Base-by-base conservation (phyloP, 2,888 invertebrate species). In the Standfussiana lucernea region DNA sequence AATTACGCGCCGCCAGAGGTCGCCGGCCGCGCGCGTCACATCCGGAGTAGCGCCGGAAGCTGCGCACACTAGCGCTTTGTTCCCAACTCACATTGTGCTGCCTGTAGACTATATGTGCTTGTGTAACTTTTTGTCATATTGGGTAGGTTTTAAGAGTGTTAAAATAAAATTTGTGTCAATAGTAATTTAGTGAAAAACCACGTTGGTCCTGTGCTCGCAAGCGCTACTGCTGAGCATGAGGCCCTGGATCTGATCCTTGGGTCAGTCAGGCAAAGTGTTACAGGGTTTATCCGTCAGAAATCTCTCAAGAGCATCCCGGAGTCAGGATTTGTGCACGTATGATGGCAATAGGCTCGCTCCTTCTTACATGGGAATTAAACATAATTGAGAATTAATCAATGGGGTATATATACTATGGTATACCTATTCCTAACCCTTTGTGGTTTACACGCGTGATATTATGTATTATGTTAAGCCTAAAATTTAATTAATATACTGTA, bases 1-100 rank as follows among this genome's bases (percentile, higher is more conserved):
- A 90, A 91, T 90, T 88, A 87, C 90, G 84, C 82, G 80, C 75
- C 85, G 82, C 82, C 79, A 87, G 91, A 89, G 90, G 91, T 87
- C 90, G 89, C 87, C 83, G 71, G 88, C 84, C 83, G 75, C 75
- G 82, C 85, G 86, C 86, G 87, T 88, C 89, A 85, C 90, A 88
- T 91, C 91, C 93, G 91, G 75, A 78, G 86, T 82, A 86, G 85
- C 89, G 85, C 88, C 90, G 93, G 92, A 92, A 86, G 85, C 87
- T 86, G 88, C 89, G 89, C 90, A 86, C 89, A 87, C 88, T 80
- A 82, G 75, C 74, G 82, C 84, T 89, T 89, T 90, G 89, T 89
- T 86, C 76, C 64, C 69, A 21, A 40, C 84, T 83, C 88, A 84
- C 74, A 83, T 84, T 88, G 79, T 86, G 62, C 32, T 79, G 75